A percentile compares a stretch with the other conserved stretches of the same genome.
These are phyloP conservation scores for Brachionus plicatilis DNA, from an alignment of 1,140 invertebrate species.

Conservation along the genomic window DNA sequence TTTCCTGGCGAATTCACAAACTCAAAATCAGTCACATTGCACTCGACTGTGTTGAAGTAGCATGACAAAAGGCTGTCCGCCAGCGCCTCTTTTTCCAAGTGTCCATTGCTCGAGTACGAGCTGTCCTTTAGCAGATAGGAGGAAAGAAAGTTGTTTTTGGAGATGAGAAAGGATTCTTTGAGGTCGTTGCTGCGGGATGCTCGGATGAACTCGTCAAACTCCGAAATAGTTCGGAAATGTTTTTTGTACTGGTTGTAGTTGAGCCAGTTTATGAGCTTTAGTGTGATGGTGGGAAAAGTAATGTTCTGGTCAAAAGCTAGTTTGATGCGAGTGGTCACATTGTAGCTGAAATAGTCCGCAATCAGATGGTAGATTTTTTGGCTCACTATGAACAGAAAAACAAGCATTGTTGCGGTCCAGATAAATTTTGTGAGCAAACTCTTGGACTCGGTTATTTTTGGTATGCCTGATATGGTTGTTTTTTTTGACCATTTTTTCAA, in stretches of 20 bases:
- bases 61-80: neutral
- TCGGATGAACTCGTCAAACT: neutral
- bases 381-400: neutral
- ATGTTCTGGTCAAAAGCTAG: neutral
- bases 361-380: neutral
- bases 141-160: neutral
- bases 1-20: neutral
- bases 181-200: neutral
- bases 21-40: neutral
- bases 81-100: neutral
- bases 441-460: constrained; percentile 19
- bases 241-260: neutral
- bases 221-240: neutral
- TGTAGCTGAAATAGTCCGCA: neutral
- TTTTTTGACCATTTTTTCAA: constrained; percentile 14
- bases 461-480: constrained; percentile 7
- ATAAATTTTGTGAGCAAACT: neutral
- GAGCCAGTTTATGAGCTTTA: constrained; percentile 18
- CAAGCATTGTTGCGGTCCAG: neutral
- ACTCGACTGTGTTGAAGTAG: neutral
- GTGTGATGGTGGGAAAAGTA: neutral
- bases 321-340: constrained; percentile 16
- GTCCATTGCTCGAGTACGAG: neutral
- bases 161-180: constrained; percentile 1
- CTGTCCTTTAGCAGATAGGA: neutral